Evolutionary conservation across 2,888 invertebrate species (phyloP).

Genomic region (Icerya purchasi): DNA sequence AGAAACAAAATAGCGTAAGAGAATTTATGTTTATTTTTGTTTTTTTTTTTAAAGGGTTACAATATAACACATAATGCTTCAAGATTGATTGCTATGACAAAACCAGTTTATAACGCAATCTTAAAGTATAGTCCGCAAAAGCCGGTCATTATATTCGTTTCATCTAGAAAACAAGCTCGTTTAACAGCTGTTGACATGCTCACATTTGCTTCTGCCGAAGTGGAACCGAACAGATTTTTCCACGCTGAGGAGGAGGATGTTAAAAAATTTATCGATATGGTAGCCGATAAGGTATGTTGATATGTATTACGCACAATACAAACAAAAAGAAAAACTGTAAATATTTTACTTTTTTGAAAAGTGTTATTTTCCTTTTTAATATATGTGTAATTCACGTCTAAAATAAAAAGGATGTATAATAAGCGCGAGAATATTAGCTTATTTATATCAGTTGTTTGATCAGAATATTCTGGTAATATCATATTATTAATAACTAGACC

Average conservation of each 20-base stretch:
- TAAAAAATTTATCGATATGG: slow-evolving; percentile 24
- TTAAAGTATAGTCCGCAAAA: slow-evolving; percentile 58
- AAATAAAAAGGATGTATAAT: too few relatives aligned
- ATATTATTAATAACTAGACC: too few relatives aligned
- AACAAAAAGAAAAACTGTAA: not conserved
- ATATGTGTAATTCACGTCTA: too few relatives aligned
- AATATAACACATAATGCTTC: slow-evolving; percentile 96
- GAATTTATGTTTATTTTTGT: too few relatives aligned
- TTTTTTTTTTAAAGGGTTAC: slow-evolving; percentile 42
- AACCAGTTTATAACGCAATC: slow-evolving; percentile 88
- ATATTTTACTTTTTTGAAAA: slow-evolving; percentile 1
- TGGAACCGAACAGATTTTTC: slow-evolving; percentile 67
- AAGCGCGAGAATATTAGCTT: too few relatives aligned
- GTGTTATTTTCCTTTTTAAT: not conserved
- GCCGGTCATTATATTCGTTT: slow-evolving; percentile 77
- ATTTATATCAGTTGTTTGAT: too few relatives aligned
- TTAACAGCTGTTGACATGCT: slow-evolving; percentile 90
- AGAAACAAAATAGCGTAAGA: too few relatives aligned
- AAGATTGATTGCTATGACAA: slow-evolving; percentile 89
- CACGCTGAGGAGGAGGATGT: slow-evolving; percentile 71
- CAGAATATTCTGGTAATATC: too few relatives aligned
- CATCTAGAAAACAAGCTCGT: slow-evolving; percentile 71
- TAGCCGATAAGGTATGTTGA: not conserved
- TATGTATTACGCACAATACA: not conserved
- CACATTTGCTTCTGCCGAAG: slow-evolving; percentile 79